Conservation (phyloP, 1,140 invertebrate genomes). For the Brachionus manjavacas region DNA sequence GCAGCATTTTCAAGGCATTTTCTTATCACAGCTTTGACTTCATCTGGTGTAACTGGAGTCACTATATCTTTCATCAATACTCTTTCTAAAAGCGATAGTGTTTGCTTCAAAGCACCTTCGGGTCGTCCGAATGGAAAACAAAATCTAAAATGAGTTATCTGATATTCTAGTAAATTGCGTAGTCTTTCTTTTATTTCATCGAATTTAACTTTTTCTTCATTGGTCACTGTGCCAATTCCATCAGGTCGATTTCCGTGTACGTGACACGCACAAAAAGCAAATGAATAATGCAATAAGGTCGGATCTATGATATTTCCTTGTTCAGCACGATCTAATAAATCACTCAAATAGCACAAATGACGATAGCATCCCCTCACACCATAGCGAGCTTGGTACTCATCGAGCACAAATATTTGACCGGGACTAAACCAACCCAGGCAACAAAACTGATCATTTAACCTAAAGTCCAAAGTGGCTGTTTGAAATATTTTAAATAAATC, state of each 20-base stretch:
- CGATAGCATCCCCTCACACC: constrained; percentile 92
- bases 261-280: constrained; percentile 96
- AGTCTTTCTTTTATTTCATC: constrained; percentile 92
- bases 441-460: constrained; percentile 91
- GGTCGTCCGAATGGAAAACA: constrained; percentile 97
- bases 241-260: constrained; percentile 59
- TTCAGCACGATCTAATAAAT: constrained; percentile 89
- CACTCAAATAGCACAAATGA: constrained; percentile 90
- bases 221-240: constrained; percentile 76
- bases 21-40: constrained; percentile 89
- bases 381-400: constrained; percentile 96
- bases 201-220: constrained; percentile 96
- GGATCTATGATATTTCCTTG: constrained; percentile 93
- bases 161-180: constrained; percentile 84
- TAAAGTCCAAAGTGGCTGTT: constrained; percentile 84
- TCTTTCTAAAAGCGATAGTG: constrained; percentile 85
- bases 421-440: constrained; percentile 99
- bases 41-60: constrained; percentile 91
- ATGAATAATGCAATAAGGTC: constrained; percentile 94
- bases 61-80: constrained; percentile 98
- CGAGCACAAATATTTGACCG: constrained; percentile 92
- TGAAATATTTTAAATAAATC: constrained; percentile 84
- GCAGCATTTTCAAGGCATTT: constrained; percentile 95
- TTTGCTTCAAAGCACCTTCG: constrained; percentile 92
- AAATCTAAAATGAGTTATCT: constrained; percentile 98